phyloP scores from a whole-genome alignment of 2,797 vertebrate species.

The Phoxinus dragarum region DNA sequence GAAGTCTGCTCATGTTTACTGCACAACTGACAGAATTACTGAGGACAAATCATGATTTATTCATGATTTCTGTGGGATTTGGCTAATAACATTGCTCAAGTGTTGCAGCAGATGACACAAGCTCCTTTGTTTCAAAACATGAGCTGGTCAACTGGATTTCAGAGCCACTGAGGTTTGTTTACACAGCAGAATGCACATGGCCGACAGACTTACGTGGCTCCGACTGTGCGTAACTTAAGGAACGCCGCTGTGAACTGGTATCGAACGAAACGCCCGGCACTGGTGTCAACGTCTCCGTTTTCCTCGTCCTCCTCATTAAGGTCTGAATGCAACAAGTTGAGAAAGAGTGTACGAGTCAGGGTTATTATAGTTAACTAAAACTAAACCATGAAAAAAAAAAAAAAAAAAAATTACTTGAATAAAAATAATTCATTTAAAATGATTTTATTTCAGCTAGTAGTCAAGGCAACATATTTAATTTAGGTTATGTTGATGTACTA shows the following conservation, averaged over 20 bases:
- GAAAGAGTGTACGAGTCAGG: neutral
- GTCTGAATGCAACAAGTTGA: conserved; percentile 72
- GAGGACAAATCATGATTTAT: conserved; percentile 15
- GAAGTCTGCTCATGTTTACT: conserved; percentile 12
- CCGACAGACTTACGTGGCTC: conserved; percentile 87
- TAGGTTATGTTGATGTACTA: neutral
- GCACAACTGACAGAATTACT: neutral
- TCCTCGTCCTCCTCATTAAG: conserved; percentile 84
- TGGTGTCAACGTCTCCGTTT: conserved; percentile 82
- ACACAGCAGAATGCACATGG: neutral
- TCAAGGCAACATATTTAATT: neutral
- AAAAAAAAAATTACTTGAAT: neutral
- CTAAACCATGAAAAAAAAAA: neutral
- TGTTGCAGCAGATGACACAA: conserved; percentile 15
- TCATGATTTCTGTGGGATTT: conserved; percentile 37
- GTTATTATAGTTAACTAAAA: too few relatives aligned
- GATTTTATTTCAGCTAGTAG: too few relatives aligned
- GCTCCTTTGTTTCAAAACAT: conserved; percentile 23
- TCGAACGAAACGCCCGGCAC: conserved; percentile 93
- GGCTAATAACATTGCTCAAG: conserved; percentile 23
- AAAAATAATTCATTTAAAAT: too few relatives aligned
- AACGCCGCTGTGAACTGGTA: conserved; percentile 99
- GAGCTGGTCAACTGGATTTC: neutral
- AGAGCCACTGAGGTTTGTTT: neutral
- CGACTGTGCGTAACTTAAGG: conserved; percentile 91